These are phyloP conservation scores for Siderastrea siderea DNA, from an alignment of 92 coral and sea anemone genomes.

Conservation along the genomic window DNA sequence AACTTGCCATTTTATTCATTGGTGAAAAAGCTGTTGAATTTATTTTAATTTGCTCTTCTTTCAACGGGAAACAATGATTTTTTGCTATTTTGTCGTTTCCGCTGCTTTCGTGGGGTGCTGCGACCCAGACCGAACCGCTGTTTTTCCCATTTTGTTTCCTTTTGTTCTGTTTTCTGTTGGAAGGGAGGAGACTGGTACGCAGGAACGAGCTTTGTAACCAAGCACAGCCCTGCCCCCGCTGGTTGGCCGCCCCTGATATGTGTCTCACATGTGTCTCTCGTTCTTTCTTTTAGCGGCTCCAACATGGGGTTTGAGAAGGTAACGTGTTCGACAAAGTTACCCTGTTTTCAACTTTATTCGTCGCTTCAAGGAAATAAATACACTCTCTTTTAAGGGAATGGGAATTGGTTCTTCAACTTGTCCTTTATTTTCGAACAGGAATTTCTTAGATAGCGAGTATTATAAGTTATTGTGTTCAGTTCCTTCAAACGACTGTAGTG, in stretches of 20 bases:
- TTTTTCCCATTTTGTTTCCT: neutral
- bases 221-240: slow-evolving; percentile 52
- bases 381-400: neutral
- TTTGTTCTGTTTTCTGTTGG: neutral
- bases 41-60: too few species aligned
- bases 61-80: too few species aligned
- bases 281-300: slow-evolving; percentile 87
- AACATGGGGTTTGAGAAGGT: slow-evolving; percentile 99
- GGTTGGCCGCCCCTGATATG: slow-evolving; percentile 88
- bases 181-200: neutral
- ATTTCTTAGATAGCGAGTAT: neutral
- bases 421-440: neutral
- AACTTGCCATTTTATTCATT: too few species aligned
- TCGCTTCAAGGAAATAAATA: neutral
- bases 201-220: slow-evolving; percentile 39
- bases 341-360: neutral
- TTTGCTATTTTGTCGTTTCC: too few species aligned
- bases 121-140: too few species aligned
- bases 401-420: neutral
- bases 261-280: slow-evolving; percentile 71
- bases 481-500: neutral
- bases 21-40: too few species aligned
- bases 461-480: neutral
- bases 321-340: slow-evolving; percentile 14
- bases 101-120: too few species aligned